Conservation (phyloP, 2,888 invertebrate genomes). For the Entomobrya proxima region DNA sequence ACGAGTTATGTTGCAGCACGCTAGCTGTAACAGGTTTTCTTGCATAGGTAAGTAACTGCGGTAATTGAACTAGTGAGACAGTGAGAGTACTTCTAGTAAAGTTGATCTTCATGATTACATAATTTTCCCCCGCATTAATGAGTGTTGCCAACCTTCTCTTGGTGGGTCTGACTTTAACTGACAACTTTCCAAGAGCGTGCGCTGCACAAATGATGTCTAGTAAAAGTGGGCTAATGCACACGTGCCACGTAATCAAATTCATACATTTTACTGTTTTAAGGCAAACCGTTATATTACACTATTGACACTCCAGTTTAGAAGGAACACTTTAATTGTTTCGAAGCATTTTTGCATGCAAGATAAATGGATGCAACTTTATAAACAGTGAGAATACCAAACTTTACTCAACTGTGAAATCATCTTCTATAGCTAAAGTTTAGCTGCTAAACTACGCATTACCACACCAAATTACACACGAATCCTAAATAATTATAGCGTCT, state of each 20-base stretch:
- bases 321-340: too few species aligned
- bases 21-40: constrained; percentile 29
- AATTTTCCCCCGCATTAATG: not conserved
- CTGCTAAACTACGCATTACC: not conserved
- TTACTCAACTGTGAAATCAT: too few species aligned
- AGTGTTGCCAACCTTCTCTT: too few species aligned
- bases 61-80: constrained; percentile 20
- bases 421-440: too few species aligned
- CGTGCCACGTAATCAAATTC: not conserved
- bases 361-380: too few species aligned
- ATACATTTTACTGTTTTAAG: not conserved
- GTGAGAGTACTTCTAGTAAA: constrained; percentile 14
- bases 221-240: not conserved
- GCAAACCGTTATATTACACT: too few species aligned
- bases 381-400: too few species aligned
- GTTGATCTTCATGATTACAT: constrained; percentile 13
- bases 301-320: too few species aligned
- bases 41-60: not conserved
- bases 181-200: not conserved
- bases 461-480: not conserved
- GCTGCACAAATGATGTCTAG: not conserved
- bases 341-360: too few species aligned
- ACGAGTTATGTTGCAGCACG: constrained; percentile 11
- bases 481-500: not conserved
- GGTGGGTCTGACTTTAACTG: not conserved